A percentile compares a stretch with the other conserved stretches of the same genome.
These are phyloP conservation scores for Holacanthella duospinosa DNA, from an alignment of 2,888 invertebrate genomes.

Conservation along the genomic window DNA sequence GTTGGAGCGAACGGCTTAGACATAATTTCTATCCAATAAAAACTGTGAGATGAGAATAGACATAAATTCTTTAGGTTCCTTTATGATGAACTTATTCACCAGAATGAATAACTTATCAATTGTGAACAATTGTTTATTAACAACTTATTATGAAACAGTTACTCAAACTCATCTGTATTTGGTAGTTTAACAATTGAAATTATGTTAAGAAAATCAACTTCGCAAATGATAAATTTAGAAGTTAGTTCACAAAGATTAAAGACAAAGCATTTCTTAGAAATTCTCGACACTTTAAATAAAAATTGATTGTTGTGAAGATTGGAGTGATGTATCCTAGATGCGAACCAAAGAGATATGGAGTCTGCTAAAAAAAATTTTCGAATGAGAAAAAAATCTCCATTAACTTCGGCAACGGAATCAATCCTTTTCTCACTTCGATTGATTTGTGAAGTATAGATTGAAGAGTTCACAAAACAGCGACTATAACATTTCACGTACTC, in stretches of 20 bases:
- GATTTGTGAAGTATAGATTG: not conserved
- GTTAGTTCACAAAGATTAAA: not conserved
- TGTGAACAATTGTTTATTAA: not conserved
- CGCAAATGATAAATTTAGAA: not conserved
- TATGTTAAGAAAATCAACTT: not conserved
- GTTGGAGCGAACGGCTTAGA: not conserved
- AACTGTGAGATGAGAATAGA: not conserved
- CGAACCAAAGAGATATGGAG: not conserved
- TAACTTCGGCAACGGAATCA: not conserved
- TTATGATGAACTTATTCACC: not conserved
- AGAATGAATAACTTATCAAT: not conserved
- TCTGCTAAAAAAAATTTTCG: not conserved
- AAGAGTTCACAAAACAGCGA: not conserved
- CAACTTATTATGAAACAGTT: not conserved
- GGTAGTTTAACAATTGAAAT: not conserved
- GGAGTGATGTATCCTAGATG: not conserved
- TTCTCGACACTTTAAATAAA: not conserved
- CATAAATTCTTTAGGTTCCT: no score
- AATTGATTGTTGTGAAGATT: not conserved
- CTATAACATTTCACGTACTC: not conserved
- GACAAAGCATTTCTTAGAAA: not conserved
- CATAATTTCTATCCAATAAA: not conserved
- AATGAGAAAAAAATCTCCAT: constrained; percentile 2
- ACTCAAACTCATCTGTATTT: not conserved
- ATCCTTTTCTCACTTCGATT: not conserved